Base-by-base conservation (phyloP, 2,888 invertebrate genomes). In the Linnaemya tessellans region DNA sequence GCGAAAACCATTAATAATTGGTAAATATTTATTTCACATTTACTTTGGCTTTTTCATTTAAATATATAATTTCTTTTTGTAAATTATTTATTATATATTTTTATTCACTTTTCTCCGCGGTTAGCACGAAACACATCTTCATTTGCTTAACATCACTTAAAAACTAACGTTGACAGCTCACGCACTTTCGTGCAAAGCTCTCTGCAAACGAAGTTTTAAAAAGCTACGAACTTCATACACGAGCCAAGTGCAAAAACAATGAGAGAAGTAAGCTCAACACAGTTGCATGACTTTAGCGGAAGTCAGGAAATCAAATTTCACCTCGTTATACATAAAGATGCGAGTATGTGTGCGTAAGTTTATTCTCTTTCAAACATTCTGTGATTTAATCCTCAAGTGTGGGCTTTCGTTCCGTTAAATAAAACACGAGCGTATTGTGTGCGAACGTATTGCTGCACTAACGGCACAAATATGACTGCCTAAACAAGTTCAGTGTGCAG, bases 141-240 rank as follows among this genome's bases (percentile, higher is more conserved):
- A 80, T 80, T 77, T 54, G 84, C 80, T 84, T 54, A 80, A 84
- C 65, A 84, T 73, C 77, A 80, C 80, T 71, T 84, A 73, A 80
- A 84, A 84, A 84, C 84, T 84, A 73, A 80, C 46, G 54, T 84
- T 77, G 60, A 58, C 46, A 80, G 71, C 84, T 80, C 84, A 84
- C 80, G 84, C 84, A 84, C 77, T 84, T 80, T 80, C 74, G 65
- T 68, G 68, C 46, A 77, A 80, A 84, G 77, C 80, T 80, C 71
- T 78, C 73, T 70, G 67, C 43, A 38, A 18, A 71, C 77, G 77
- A 58, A 18, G 41, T n/a, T 60, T 20, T 7, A 7, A 41, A 22
- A 49, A 38, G n/a, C 5, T 41, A 38, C 65, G 49, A 75, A 30
- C n/a, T 51, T 35, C 9, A 22, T 54, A 11, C 7, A 54, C 49